phyloP scores from a whole-genome alignment of 2,797 vertebrate genomes.

The Brachyalestes nurse region DNA sequence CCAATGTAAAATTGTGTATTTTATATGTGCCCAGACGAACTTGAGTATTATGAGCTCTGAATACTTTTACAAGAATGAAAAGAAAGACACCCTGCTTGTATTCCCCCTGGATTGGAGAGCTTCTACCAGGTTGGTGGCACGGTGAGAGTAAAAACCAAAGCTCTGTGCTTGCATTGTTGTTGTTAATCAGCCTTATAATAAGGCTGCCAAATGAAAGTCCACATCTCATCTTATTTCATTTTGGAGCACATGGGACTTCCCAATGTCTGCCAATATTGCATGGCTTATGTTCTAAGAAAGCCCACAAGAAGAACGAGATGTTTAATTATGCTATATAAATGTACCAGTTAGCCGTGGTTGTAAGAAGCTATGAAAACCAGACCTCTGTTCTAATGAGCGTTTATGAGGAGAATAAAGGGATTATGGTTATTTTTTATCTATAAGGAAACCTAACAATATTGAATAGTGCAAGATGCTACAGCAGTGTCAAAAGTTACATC shows the following conservation, averaged over 20 bases:
- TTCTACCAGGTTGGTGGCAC: background rate
- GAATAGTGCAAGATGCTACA: slow-evolving; percentile 12
- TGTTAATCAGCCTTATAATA: background rate
- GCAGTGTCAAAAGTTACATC: slow-evolving; percentile 45
- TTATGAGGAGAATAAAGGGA: too few relatives aligned
- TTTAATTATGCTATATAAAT: background rate
- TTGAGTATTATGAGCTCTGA: background rate
- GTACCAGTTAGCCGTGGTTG: background rate
- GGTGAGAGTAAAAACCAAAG: background rate
- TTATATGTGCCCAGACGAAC: background rate
- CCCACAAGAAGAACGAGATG: background rate
- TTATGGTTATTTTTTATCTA: background rate
- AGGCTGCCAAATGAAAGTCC: slow-evolving; percentile 4
- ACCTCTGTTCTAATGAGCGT: too few relatives aligned
- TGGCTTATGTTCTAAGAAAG: background rate
- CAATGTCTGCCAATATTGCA: background rate
- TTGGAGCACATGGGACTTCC: background rate
- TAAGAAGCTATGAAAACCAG: too few relatives aligned
- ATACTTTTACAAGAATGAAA: background rate
- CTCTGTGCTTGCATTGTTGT: background rate
- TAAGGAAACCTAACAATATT: slow-evolving; percentile 35
- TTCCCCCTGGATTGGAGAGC: too few relatives aligned
- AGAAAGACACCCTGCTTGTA: background rate
- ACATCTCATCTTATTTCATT: slow-evolving; percentile 15
- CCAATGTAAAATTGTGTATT: too few relatives aligned